phyloP scores from a whole-genome alignment of 2,888 invertebrate genomes.

The Gisinianus flammeolus region DNA sequence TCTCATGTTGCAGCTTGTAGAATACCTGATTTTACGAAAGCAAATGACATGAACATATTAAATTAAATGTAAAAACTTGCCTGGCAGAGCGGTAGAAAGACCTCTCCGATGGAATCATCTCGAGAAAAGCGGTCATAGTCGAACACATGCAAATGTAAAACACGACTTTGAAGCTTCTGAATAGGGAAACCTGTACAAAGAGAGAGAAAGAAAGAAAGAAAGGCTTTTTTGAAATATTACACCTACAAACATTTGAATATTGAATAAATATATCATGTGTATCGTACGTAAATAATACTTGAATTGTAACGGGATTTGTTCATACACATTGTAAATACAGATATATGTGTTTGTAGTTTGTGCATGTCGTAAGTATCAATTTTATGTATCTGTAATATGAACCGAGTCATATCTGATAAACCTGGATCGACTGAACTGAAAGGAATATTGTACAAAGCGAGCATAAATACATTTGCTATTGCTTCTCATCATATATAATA shows the following conservation, averaged over 20 bases:
- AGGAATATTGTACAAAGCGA: neutral
- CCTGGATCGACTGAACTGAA: neutral
- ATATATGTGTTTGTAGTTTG: neutral
- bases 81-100: constrained; percentile 89
- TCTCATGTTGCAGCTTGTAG: no score
- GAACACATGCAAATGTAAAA: constrained; percentile 89
- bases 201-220: neutral
- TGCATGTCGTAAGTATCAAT: neutral
- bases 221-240: no score
- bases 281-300: no score
- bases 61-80: no score
- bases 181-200: constrained; percentile 76
- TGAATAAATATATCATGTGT: no score
- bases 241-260: no score
- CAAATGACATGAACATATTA: no score
- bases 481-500: neutral
- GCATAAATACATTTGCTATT: neutral
- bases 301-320: no score
- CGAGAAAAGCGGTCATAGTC: constrained; percentile 93
- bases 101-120: constrained; percentile 92
- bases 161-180: constrained; percentile 89
- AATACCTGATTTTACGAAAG: no score
- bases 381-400: neutral
- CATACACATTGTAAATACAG: no score
- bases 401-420: neutral